Conservation (phyloP, 2,797 vertebrate genomes). For the Muscicapa striata region DNA sequence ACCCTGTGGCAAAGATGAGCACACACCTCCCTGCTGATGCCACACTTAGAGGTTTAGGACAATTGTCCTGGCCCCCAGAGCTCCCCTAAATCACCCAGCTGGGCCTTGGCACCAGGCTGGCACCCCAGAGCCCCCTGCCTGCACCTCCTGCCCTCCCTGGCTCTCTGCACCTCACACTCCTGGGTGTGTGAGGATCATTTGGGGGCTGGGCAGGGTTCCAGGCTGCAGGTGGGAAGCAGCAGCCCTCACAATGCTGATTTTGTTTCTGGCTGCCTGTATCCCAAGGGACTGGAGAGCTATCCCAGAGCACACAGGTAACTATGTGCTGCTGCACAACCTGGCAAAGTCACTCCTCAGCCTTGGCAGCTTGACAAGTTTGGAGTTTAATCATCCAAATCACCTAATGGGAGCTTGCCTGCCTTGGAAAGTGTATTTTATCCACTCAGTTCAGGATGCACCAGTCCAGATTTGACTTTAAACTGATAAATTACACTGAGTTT, state of each 20-base stretch:
- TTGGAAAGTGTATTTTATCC: background rate
- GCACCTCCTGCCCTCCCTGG: too few relatives aligned
- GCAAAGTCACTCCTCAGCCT: background rate
- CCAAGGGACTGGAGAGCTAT: background rate
- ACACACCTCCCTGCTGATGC: background rate
- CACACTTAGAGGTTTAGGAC: background rate
- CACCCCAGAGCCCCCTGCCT: background rate
- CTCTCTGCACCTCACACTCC: background rate
- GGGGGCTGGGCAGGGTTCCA: background rate
- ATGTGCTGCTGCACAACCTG: accelerated
- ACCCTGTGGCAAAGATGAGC: background rate
- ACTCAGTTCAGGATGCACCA: background rate
- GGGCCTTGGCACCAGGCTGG: background rate
- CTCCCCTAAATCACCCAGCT: accelerated
- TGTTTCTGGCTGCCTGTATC: background rate
- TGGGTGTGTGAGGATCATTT: too few relatives aligned
- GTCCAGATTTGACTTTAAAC: background rate
- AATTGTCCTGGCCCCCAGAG: background rate
- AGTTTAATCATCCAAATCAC: background rate
- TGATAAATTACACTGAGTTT: background rate
- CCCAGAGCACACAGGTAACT: background rate
- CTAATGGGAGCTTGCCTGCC: background rate
- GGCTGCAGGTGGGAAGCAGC: background rate
- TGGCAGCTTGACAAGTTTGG: background rate
- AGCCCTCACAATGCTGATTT: accelerated